These are phyloP conservation scores for Copsychus sechellarum DNA, from an alignment of 2,113 vertebrate genomes.

Conservation along the genomic window DNA sequence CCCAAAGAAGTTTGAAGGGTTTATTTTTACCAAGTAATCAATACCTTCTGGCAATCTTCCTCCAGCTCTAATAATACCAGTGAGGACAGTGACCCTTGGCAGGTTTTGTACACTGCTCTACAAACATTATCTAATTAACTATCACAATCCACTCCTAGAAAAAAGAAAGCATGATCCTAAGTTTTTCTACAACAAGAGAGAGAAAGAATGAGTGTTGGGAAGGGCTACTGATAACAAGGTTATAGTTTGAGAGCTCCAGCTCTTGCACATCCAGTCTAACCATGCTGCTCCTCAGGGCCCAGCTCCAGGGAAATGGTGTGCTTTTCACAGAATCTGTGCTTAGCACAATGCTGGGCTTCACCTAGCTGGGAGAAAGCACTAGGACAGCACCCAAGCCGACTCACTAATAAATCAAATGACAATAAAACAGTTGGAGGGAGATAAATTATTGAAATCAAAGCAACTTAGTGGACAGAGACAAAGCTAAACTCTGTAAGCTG, in stretches of 20 bases:
- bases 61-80: slow-evolving; percentile 17
- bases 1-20: neutral
- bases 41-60: slow-evolving; percentile 33
- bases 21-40: slow-evolving; percentile 57
- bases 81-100: neutral
- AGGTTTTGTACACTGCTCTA: neutral
- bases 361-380: neutral
- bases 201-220: neutral
- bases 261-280: neutral
- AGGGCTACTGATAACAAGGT: neutral
- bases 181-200: neutral
- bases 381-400: neutral
- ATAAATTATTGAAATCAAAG: slow-evolving; percentile 42
- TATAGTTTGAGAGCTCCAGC: neutral
- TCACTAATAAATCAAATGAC: slow-evolving; percentile 37
- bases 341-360: neutral
- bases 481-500: neutral
- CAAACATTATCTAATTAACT: neutral
- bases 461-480: slow-evolving; percentile 8
- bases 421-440: slow-evolving; percentile 17
- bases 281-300: rapidly evolving
- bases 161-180: neutral
- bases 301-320: neutral
- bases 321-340: neutral
- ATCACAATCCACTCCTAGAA: neutral